Evolutionary conservation across 2,113 vertebrate genomes (phyloP), one percentile per base, ranked within the genome.

Genomic region (Sakesphorus luctuosus): DNA sequence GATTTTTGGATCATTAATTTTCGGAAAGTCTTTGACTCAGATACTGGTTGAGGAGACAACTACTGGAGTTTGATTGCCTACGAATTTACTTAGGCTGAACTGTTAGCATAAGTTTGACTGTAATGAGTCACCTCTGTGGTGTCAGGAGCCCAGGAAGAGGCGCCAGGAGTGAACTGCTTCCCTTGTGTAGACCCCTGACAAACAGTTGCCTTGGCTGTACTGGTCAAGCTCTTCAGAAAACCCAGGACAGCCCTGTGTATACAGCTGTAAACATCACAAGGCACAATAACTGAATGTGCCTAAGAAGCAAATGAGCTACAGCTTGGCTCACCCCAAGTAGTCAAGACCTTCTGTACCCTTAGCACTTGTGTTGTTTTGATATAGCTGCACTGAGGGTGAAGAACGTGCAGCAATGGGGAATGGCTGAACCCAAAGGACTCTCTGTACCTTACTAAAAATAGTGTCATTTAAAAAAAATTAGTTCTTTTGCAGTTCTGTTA

Each of bases 361-460:
- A 91, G 52, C 53, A 43, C 44, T 85, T 50, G 21, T 50, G 73
- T 38, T 89, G 29, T 93, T 95, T 87, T 69, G 53, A 33, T 94
- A 24, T 5, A 67, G n/a, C 56, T 84, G 35, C 47, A 43, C 5
- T 53, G 73, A 84, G 52, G 47, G 33, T 43, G 44, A 69, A 62
- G 55, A 87, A 74, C 14, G 46, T 40, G 76, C 55, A 90, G 46
- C 4, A 5, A 23, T 1, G 12, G 87, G 58, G 81, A 84, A 80
- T 33, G 59, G 72, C 65, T 89, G 81, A 91, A 84, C 52, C 24
- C 35, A 9, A 94, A 82, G 73, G 73, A 89, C 56, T 33, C 31
- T 58, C n/a, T 91, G 90, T 93, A 78, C 90, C 58, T 84, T 78
- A 38, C 61, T 89, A 93, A 94, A 95, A 96, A 77, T 86, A 95